Evolutionary conservation across 1,140 invertebrate species (phyloP), one percentile per base, ranked within the genome.

Genomic region (Oedothorax gibbosus): DNA sequence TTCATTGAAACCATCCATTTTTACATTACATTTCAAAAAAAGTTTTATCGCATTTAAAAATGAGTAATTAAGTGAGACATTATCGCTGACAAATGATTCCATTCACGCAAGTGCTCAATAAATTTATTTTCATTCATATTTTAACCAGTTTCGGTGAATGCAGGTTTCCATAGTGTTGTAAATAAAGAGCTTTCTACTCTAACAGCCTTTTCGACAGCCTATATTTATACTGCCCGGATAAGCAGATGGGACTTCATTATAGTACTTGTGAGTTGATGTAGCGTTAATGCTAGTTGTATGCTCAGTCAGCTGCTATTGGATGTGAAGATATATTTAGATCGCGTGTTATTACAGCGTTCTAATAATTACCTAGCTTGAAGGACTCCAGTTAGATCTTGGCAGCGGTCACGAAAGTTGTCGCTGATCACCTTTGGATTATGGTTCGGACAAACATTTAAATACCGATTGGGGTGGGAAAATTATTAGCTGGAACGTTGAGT

Each of bases 181-280:
- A 35, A 35, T 35, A 35, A 35, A 35, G 35, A 35, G 35, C 35
- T 35, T 35, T 35, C 35, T 35, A 35, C 35, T 77, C 49, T 64
- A 71, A 71, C 50, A 71, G 54, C 75, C 60, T 15, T 20, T 20
- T 79, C 21, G 65, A 56, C 62, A 79, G 60, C 77, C 77, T 79
- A 68, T 79, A 66, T 79, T 79, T 79, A 79, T 21, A 68, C 54
- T 68, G 75, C 15, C 6, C 65, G 50, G 68, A 53, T 66, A 66
- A 54, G 77, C 77, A 79, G 77, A 68, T 79, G 77, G 77, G 56
- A 68, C 57, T 51, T 68, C 77, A 79, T 79, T 79, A 79, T 20
- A 68, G 62, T 62, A 35, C 60, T 77, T 77, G 72, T 35, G 72
- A 7, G 18, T 35, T 60, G 53, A 60, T 60, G 53, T 20, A 50